phyloP scores from a whole-genome alignment of 2,113 vertebrate species.

The Muntiacus reevesi region DNA sequence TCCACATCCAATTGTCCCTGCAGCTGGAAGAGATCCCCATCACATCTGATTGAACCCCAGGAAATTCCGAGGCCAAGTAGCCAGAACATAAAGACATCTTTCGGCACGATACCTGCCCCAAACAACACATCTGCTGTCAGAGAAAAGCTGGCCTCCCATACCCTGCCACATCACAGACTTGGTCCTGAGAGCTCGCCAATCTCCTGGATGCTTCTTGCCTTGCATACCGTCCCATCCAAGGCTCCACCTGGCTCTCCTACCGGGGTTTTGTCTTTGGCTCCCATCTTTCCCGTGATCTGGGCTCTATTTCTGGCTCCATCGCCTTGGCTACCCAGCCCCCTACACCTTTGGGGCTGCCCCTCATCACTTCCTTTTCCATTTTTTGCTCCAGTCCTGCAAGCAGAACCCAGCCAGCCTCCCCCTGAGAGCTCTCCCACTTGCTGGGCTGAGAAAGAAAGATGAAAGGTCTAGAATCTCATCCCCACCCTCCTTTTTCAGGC shows the following conservation, averaged over 20 bases:
- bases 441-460: background rate
- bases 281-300: fast-evolving
- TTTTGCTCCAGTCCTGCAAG: background rate
- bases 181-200: background rate
- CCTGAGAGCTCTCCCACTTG: background rate
- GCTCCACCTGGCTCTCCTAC: background rate
- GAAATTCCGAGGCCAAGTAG: background rate
- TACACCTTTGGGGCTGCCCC: too few species aligned
- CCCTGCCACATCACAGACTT: background rate
- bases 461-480: background rate
- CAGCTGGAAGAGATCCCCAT: background rate
- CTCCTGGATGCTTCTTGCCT: background rate
- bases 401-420: background rate
- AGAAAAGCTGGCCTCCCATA: background rate
- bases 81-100: background rate
- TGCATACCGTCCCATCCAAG: fast-evolving
- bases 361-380: background rate
- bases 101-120: background rate
- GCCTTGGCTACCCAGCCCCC: background rate
- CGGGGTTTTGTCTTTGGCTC: background rate
- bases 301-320: background rate
- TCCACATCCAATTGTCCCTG: background rate
- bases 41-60: background rate
- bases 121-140: background rate
- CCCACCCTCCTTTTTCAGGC: background rate